A percentile compares a stretch with the other conserved stretches of the same genome.
These are phyloP conservation scores for Idaea straminata DNA, from an alignment of 2,888 invertebrate species.

Conservation along the genomic window DNA sequence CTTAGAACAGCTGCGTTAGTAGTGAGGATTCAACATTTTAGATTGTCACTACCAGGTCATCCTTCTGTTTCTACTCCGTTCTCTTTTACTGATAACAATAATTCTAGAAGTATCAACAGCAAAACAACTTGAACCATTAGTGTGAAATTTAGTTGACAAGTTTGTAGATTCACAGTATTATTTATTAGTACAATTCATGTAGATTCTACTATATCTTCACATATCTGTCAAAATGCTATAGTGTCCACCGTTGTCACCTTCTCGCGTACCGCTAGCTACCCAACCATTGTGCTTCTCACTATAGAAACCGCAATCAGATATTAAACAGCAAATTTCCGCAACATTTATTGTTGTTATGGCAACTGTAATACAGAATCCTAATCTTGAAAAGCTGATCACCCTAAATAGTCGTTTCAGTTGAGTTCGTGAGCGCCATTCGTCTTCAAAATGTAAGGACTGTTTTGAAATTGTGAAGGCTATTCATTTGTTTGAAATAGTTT, in stretches of 20 bases:
- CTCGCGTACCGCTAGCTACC: neutral
- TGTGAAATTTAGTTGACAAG: neutral
- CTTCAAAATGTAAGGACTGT: neutral
- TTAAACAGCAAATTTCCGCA: neutral
- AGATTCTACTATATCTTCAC: neutral
- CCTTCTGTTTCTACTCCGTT: too few species aligned
- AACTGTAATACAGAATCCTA: neutral
- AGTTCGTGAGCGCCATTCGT: neutral
- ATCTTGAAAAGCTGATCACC: neutral
- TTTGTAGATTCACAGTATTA: too few species aligned
- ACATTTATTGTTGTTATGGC: neutral
- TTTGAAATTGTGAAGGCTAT: neutral
- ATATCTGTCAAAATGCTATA: neutral
- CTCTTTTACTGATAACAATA: too few species aligned
- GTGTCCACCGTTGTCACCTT: neutral
- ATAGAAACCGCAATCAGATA: neutral
- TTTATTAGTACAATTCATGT: too few species aligned
- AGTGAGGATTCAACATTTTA: too few species aligned
- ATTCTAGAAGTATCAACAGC: too few species aligned
- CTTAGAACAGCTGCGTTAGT: too few species aligned
- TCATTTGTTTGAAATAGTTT: neutral
- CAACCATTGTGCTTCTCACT: neutral
- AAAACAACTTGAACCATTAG: neutral
- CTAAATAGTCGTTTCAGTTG: neutral
- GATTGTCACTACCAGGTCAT: too few species aligned